Conservation (phyloP, 2,797 vertebrate species). For the Esox lucius region DNA sequence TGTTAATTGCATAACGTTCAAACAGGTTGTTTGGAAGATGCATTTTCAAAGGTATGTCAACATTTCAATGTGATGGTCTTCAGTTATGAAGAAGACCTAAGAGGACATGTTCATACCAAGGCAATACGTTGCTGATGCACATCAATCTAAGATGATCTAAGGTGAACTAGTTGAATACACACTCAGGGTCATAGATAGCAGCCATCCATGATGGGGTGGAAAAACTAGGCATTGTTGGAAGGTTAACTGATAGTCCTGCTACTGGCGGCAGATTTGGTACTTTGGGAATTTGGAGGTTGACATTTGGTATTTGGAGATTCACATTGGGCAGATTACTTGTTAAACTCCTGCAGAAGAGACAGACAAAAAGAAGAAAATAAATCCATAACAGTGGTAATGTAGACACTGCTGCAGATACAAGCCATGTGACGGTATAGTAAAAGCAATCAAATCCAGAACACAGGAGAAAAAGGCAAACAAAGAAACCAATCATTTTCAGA, state of each 20-base stretch:
- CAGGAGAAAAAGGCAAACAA: conserved; percentile 31
- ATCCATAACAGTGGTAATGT: conserved; percentile 96
- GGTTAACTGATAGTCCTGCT: conserved; percentile 97
- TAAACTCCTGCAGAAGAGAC: conserved; percentile 99
- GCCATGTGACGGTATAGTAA: conserved; percentile 82
- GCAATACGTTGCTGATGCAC: conserved; percentile 80
- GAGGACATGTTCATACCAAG: conserved; percentile 96
- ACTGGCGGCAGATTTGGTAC: conserved; percentile 98
- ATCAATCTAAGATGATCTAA: conserved; percentile 93
- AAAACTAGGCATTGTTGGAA: conserved; percentile 99
- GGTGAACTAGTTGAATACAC: conserved; percentile 98
- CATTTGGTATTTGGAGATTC: conserved; percentile 96
- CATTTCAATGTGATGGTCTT: not conserved
- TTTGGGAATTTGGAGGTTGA: conserved; percentile 99
- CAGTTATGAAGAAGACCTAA: not conserved
- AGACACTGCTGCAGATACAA: conserved; percentile 83
- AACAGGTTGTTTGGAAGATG: not conserved
- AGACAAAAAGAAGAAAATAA: conserved; percentile 98
- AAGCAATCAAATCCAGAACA: conserved; percentile 76
- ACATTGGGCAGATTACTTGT: conserved; percentile 99
- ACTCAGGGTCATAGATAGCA: conserved; percentile 99
- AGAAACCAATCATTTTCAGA: conserved; percentile 52
- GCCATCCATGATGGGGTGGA: conserved; percentile 99
- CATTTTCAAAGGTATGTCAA: not conserved
- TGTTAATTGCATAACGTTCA: not conserved